Conservation (phyloP, 2,888 invertebrate genomes). For the Temnothorax unifasciatus region DNA sequence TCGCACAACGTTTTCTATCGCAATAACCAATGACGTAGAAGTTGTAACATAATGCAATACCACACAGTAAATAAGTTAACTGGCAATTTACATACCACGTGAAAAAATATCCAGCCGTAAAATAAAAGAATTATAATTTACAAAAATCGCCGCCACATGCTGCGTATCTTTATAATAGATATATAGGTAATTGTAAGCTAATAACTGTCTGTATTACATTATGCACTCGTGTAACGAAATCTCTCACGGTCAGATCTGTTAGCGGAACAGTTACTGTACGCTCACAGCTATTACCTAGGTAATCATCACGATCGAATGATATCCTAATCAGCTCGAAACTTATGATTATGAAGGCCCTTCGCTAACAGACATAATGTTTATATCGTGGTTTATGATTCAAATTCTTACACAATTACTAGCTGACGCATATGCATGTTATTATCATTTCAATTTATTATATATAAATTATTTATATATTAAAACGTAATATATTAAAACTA, state of each 20-base stretch:
- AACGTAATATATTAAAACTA: not conserved
- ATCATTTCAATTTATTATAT: not conserved
- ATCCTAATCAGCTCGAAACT: conserved; percentile 18
- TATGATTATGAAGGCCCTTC: conserved; percentile 6
- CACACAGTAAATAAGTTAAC: conserved; percentile 10
- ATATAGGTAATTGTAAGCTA: conserved; percentile 21
- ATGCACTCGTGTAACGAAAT: conserved; percentile 16
- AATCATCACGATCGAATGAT: conserved; percentile 22
- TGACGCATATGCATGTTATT: conserved; percentile 1
- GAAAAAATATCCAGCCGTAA: not conserved
- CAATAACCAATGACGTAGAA: conserved; percentile 21
- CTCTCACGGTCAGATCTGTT: conserved; percentile 27
- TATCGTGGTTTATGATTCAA: not conserved
- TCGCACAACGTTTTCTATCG: conserved; percentile 11
- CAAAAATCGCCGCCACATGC: conserved; percentile 19
- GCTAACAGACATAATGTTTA: not conserved
- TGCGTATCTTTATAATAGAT: not conserved
- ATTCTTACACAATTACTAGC: conserved; percentile 10
- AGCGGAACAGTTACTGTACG: not conserved
- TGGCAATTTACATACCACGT: conserved; percentile 14
- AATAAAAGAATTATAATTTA: conserved; percentile 24
- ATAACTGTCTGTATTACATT: conserved; percentile 1
- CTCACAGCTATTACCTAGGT: conserved; percentile 1
- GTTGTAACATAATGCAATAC: conserved; percentile 14
- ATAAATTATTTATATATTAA: conserved; percentile 1